Percentiles rank a stretch among this genome's conserved stretches.
Conservation (phyloP, 1,140 invertebrate species). For the Calycopis cecrops region DNA sequence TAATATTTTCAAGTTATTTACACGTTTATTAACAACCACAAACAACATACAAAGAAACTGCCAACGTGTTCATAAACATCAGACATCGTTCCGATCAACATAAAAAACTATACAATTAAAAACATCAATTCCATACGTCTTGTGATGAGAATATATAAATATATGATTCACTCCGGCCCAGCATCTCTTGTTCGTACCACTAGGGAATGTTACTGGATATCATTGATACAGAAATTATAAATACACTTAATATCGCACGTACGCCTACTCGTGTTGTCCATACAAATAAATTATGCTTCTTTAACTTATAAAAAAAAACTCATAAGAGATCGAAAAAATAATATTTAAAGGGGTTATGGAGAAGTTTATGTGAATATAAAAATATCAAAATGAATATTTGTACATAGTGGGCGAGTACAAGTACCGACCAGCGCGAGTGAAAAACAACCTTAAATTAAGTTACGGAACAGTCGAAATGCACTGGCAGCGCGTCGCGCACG, state of each 20-base stretch:
- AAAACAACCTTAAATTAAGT: slow-evolving; percentile 28
- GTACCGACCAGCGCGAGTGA: slow-evolving; percentile 10
- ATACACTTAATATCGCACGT: slow-evolving; percentile 51
- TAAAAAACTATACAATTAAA: slow-evolving; percentile 9
- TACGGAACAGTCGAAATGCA: slow-evolving; percentile 36
- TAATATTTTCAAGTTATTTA: slow-evolving; percentile 41
- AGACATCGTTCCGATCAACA: slow-evolving; percentile 4
- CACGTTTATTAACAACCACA: slow-evolving; percentile 29
- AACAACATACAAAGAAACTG: slow-evolving; percentile 8
- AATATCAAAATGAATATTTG: slow-evolving; percentile 21
- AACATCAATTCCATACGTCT: slow-evolving; percentile 6
- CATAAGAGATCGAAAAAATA: slow-evolving; percentile 27
- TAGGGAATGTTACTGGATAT: slow-evolving; percentile 17
- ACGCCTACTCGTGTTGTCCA: slow-evolving; percentile 41
- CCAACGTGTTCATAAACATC: slow-evolving; percentile 1
- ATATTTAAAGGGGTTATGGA: slow-evolving; percentile 3
- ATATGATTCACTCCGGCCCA: background rate
- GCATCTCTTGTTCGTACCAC: background rate
- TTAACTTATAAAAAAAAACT: slow-evolving; percentile 39
- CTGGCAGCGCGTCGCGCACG: background rate
- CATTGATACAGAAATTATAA: slow-evolving; percentile 70
- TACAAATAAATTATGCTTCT: slow-evolving; percentile 51
- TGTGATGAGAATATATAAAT: slow-evolving; percentile 8
- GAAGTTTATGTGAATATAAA: slow-evolving; percentile 20
- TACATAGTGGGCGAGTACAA: slow-evolving; percentile 4